Evolutionary conservation across 2,888 invertebrate genomes (phyloP).

Genomic region (Himalopsyche japonica): DNA sequence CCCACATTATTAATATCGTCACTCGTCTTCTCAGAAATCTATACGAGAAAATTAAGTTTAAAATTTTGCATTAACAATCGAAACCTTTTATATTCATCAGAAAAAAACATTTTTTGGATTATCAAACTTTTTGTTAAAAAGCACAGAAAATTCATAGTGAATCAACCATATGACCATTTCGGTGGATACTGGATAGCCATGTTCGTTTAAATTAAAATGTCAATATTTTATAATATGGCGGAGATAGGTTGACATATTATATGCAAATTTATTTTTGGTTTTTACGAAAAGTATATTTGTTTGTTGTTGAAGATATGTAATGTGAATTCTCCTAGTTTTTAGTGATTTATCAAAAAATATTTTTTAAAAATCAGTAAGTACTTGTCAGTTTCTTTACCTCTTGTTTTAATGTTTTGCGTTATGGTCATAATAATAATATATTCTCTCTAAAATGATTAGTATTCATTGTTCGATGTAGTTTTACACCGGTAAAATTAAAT

Average conservation of each 20-base stretch:
- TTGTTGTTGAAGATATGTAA: conserved; percentile 9
- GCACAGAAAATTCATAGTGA: too few species aligned
- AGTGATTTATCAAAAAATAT: conserved; percentile 5
- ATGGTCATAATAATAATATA: conserved; percentile 6
- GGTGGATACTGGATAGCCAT: not conserved
- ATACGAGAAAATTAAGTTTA: too few species aligned
- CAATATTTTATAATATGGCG: conserved; percentile 22
- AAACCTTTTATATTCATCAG: too few species aligned
- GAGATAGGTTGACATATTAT: conserved; percentile 22
- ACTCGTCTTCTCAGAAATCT: too few species aligned
- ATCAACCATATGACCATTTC: not conserved
- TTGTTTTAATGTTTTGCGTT: not conserved
- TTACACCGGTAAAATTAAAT: not conserved
- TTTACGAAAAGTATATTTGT: conserved; percentile 23
- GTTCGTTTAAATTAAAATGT: not conserved
- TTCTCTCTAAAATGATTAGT: not conserved
- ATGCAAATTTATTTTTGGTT: conserved; percentile 32
- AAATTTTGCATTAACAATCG: too few species aligned
- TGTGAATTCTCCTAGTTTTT: conserved; percentile 6
- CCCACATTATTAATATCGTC: too few species aligned
- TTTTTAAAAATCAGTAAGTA: not conserved
- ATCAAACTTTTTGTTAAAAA: too few species aligned
- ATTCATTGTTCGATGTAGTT: not conserved
- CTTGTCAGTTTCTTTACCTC: not conserved
- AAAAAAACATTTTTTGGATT: too few species aligned